These are phyloP conservation scores for Corythoichthys haematopterus DNA, from an alignment of 2,113 vertebrate species.

Conservation along the genomic window DNA sequence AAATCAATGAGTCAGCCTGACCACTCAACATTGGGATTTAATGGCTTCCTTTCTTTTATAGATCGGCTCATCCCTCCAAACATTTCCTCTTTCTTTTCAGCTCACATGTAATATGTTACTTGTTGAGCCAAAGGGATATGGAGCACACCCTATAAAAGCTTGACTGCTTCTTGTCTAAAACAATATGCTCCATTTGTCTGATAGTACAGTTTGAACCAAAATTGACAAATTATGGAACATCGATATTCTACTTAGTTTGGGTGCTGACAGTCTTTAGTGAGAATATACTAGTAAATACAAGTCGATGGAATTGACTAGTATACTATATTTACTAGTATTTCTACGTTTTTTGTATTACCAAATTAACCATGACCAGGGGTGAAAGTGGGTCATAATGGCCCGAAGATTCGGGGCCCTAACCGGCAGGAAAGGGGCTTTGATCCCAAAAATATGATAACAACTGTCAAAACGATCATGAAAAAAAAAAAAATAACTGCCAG, in stretches of 20 bases:
- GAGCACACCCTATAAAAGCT: constrained; percentile 3
- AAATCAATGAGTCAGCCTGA: constrained; percentile 49
- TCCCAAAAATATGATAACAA: too few species aligned
- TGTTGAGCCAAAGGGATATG: constrained; percentile 6
- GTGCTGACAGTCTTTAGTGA: constrained; percentile 26
- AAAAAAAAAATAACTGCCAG: too few species aligned
- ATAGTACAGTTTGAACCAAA: constrained; percentile 6
- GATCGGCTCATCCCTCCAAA: constrained; percentile 24
- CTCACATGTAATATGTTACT: not conserved
- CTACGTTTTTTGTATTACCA: too few species aligned
- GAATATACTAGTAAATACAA: constrained; percentile 38
- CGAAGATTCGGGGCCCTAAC: too few species aligned
- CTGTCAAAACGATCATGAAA: too few species aligned
- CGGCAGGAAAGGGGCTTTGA: too few species aligned
- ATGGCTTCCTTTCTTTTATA: constrained; percentile 42
- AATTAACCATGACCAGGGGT: too few species aligned
- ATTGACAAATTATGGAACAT: too few species aligned
- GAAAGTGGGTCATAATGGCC: too few species aligned
- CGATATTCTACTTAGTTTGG: constrained; percentile 12
- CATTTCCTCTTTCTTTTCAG: constrained; percentile 2
- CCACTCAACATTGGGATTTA: constrained; percentile 45
- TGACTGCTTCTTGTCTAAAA: not conserved
- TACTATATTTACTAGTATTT: too few species aligned
- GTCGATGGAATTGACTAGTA: constrained; percentile 19
- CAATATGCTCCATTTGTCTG: not conserved